phyloP scores from a whole-genome alignment of 2,113 vertebrate genomes.

The Corythornis madagascariensis region DNA sequence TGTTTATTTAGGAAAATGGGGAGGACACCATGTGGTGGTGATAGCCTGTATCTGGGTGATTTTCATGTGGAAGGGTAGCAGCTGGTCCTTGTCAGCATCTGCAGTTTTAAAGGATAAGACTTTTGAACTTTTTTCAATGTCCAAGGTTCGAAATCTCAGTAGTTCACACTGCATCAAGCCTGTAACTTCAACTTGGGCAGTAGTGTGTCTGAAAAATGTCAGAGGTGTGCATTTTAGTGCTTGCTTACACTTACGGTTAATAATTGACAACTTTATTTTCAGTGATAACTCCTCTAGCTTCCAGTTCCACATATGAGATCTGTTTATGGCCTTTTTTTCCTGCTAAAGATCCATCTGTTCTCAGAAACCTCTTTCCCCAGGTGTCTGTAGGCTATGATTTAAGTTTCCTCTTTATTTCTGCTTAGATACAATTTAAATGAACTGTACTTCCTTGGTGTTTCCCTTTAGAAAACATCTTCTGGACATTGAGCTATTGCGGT shows the following conservation, averaged over 20 bases:
- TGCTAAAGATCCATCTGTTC: background rate
- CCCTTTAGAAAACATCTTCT: background rate
- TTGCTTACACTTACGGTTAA: background rate
- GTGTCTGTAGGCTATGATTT: background rate
- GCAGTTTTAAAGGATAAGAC: background rate
- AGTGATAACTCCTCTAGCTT: background rate
- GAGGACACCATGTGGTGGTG: background rate
- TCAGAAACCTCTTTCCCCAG: background rate
- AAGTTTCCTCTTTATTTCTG: background rate
- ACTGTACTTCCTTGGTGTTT: background rate
- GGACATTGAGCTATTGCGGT: background rate
- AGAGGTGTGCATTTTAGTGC: background rate
- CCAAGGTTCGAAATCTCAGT: background rate
- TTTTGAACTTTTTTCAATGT: background rate
- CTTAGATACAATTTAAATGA: background rate
- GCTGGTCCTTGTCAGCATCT: background rate
- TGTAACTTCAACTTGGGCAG: background rate
- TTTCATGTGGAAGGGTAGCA: background rate
- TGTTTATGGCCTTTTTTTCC: background rate
- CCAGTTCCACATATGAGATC: background rate
- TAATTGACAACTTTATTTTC: background rate
- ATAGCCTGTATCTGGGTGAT: background rate
- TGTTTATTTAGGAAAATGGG: background rate
- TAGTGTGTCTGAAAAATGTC: background rate
- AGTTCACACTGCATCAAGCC: background rate